Evolutionary conservation across 2,797 vertebrate genomes (phyloP).

Genomic region (Alosa sapidissima): DNA sequence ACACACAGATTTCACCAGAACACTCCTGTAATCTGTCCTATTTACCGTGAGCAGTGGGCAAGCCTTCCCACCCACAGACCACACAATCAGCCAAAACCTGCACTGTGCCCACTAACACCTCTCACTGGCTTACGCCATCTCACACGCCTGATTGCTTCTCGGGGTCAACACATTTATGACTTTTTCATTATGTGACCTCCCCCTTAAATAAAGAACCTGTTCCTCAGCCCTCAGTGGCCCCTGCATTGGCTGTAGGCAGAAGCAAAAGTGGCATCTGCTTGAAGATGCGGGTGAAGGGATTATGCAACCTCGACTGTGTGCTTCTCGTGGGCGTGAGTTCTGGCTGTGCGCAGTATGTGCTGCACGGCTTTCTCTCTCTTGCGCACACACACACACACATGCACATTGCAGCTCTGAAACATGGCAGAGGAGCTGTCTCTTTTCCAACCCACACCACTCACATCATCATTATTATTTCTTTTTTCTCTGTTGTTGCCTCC

Average conservation of each 20-base stretch:
- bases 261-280: conserved; percentile 38
- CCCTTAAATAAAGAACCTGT: conserved; percentile 28
- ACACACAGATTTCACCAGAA: conserved; percentile 4
- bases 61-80: conserved; percentile 19
- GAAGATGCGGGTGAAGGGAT: conserved; percentile 60
- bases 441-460: conserved; percentile 59
- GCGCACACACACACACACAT: not conserved
- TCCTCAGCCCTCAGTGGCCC: conserved; percentile 4
- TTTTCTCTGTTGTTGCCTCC: conserved; percentile 8
- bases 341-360: conserved; percentile 53
- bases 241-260: conserved; percentile 34
- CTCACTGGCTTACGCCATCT: not conserved
- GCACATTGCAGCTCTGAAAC: conserved; percentile 46
- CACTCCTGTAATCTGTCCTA: conserved; percentile 16
- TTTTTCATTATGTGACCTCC: conserved; percentile 31
- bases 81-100: not conserved
- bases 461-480: conserved; percentile 44
- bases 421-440: conserved; percentile 56
- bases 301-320: conserved; percentile 63
- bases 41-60: not conserved
- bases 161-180: conserved; percentile 31
- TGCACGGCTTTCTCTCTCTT: not conserved
- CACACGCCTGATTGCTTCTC: conserved; percentile 22
- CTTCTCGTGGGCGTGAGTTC: conserved; percentile 63
- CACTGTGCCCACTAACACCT: conserved; percentile 4